A percentile compares a stretch with the other conserved stretches of the same genome.
phyloP scores from a whole-genome alignment of 2,888 invertebrate species.

The Megamerina dolium region DNA sequence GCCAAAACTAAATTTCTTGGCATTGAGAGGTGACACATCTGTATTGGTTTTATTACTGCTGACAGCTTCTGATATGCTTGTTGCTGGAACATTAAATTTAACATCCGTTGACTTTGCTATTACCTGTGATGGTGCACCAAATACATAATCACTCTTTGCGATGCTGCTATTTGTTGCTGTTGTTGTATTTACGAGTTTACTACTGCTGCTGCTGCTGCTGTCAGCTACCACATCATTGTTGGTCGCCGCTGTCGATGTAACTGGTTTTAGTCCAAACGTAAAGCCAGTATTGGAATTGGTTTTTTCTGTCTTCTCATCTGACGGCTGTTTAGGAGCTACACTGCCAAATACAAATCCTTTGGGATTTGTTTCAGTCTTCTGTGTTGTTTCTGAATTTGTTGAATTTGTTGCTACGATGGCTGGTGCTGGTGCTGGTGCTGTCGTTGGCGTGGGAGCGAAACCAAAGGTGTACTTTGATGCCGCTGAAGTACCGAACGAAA shows the following conservation, averaged over 20 bases:
- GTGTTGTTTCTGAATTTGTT: constrained; percentile 9
- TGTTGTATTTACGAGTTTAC: constrained; percentile 10
- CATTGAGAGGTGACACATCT: too few species aligned
- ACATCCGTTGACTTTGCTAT: too few species aligned
- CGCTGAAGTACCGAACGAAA: constrained; percentile 36
- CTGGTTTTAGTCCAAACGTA: constrained; percentile 21
- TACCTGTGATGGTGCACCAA: constrained; percentile 13
- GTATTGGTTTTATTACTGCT: too few species aligned
- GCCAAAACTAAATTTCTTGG: too few species aligned
- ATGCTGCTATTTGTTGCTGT: constrained; percentile 7
- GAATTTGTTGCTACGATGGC: constrained; percentile 10
- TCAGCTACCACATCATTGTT: too few species aligned
- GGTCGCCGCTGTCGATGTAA: constrained; percentile 6
- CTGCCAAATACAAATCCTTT: constrained; percentile 19
- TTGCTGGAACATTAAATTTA: too few species aligned
- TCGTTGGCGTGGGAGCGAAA: constrained; percentile 25
- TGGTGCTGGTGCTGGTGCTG: constrained; percentile 7
- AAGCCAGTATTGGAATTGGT: constrained; percentile 10
- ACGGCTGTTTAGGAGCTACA: background rate
- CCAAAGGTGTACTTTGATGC: constrained; percentile 43
- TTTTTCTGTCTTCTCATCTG: too few species aligned
- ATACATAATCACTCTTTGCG: constrained; percentile 18
- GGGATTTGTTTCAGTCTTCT: constrained; percentile 3
- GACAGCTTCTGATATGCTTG: too few species aligned
- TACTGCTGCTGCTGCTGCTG: too few species aligned